These are phyloP conservation scores for Limonius californicus DNA, from an alignment of 1,140 invertebrate species.

Conservation along the genomic window DNA sequence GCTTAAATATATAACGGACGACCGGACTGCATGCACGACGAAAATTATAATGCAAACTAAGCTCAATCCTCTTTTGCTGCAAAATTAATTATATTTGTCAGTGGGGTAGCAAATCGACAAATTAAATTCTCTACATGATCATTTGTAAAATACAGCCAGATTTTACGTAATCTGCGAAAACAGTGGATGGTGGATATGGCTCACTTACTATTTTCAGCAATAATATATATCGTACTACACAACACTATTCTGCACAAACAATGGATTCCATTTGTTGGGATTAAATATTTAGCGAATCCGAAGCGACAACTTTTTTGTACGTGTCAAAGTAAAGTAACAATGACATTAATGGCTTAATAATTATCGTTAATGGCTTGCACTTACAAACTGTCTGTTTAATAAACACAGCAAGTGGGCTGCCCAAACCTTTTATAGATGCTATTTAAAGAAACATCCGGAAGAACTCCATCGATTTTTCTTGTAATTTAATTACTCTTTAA, in stretches of 20 bases:
- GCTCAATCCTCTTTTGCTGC: slow-evolving; percentile 9
- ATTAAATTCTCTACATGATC: slow-evolving; percentile 7
- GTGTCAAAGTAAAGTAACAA: not conserved
- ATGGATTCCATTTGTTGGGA: not conserved
- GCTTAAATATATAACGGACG: slow-evolving; percentile 9
- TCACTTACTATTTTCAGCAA: not conserved
- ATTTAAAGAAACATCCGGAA: not conserved
- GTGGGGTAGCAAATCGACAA: slow-evolving; percentile 4
- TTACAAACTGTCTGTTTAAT: slow-evolving; percentile 9
- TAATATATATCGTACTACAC: not conserved
- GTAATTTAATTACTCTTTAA: too few species aligned
- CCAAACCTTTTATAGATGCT: not conserved
- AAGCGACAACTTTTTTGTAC: not conserved
- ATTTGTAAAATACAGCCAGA: not conserved
- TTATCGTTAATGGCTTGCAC: slow-evolving; percentile 6
- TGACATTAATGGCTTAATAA: slow-evolving; percentile 14
- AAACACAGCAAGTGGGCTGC: not conserved
- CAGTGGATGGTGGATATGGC: not conserved
- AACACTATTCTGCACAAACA: too few species aligned
- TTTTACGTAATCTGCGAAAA: not conserved
- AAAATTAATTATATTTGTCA: slow-evolving; percentile 14
- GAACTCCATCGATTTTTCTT: not conserved
- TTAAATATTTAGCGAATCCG: not conserved
- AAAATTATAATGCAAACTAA: slow-evolving; percentile 12
- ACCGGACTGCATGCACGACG: slow-evolving; percentile 3